Percentiles rank a stretch among this genome's conserved stretches.
These are phyloP conservation scores for Tokudaia tokunoshimensis DNA, from an alignment of 2,797 vertebrate species.

Conservation along the genomic window DNA sequence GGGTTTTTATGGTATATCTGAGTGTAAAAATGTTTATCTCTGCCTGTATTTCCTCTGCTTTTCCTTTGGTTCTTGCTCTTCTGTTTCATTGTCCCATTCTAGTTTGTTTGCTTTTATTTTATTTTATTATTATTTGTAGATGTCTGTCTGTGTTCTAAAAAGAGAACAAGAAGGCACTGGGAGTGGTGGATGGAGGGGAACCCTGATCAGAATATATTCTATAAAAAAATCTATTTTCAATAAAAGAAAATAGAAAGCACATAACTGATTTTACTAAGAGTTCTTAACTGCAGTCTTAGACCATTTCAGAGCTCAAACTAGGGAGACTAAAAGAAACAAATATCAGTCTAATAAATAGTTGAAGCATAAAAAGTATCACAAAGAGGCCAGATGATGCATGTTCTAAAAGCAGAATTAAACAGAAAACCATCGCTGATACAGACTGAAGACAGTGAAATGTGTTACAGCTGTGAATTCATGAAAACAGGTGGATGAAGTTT, in stretches of 20 bases:
- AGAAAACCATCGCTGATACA: background rate
- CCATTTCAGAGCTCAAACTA: background rate
- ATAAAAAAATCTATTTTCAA: background rate
- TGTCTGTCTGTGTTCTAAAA: background rate
- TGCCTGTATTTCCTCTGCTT: background rate
- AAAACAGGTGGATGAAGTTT: slow-evolving; percentile 42
- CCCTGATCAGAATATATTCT: background rate
- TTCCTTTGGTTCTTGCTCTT: background rate
- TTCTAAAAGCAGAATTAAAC: slow-evolving; percentile 59
- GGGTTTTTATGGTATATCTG: background rate
- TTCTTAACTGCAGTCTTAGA: background rate
- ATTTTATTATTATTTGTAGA: background rate
- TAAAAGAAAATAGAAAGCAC: background rate
- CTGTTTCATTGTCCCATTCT: background rate
- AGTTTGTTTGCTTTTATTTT: no score
- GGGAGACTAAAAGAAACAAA: background rate
- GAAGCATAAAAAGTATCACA: background rate
- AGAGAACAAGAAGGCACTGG: background rate
- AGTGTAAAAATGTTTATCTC: background rate
- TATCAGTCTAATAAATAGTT: slow-evolving; percentile 50
- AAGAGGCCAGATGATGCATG: slow-evolving; percentile 6
- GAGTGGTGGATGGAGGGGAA: background rate
- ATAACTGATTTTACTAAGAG: background rate
- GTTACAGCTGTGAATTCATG: slow-evolving; percentile 52
- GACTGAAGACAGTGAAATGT: background rate